A percentile compares a stretch with the other conserved stretches of the same genome.
These are phyloP conservation scores for Falco rusticolus DNA, from an alignment of 2,797 vertebrate species.

Conservation along the genomic window DNA sequence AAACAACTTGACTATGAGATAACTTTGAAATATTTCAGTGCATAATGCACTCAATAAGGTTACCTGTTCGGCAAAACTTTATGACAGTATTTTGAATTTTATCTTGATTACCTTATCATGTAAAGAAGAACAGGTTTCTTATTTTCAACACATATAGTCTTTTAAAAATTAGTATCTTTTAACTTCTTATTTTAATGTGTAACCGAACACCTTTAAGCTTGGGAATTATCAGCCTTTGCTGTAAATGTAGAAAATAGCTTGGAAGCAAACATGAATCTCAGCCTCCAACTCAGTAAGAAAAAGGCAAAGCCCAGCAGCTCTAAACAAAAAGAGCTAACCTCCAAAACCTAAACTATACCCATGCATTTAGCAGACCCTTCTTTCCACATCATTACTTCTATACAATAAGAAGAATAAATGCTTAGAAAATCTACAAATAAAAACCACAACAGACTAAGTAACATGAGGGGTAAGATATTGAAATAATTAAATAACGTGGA, in stretches of 20 bases:
- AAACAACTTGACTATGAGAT: not conserved
- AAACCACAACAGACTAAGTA: not conserved
- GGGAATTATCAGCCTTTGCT: not conserved
- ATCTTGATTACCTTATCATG: not conserved
- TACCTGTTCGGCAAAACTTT: not conserved
- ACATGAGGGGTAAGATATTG: not conserved
- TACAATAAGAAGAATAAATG: not conserved
- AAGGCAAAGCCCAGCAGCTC: not conserved
- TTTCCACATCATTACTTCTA: not conserved
- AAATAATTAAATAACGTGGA: not conserved
- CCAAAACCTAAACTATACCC: not conserved
- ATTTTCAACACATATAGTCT: not conserved
- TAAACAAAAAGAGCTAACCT: accelerated
- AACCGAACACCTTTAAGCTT: not conserved
- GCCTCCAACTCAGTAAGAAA: not conserved
- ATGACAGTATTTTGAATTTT: not conserved
- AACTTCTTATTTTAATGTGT: not conserved
- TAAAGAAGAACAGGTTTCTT: not conserved
- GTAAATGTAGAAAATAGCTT: not conserved
- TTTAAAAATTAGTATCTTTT: not conserved
- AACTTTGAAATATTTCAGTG: not conserved
- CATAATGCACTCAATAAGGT: not conserved
- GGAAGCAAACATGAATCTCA: not conserved
- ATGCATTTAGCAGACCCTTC: not conserved
- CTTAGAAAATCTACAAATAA: not conserved